Evolutionary conservation across 2,113 vertebrate genomes (phyloP).

Genomic region (Phalacrocorax pelagicus): DNA sequence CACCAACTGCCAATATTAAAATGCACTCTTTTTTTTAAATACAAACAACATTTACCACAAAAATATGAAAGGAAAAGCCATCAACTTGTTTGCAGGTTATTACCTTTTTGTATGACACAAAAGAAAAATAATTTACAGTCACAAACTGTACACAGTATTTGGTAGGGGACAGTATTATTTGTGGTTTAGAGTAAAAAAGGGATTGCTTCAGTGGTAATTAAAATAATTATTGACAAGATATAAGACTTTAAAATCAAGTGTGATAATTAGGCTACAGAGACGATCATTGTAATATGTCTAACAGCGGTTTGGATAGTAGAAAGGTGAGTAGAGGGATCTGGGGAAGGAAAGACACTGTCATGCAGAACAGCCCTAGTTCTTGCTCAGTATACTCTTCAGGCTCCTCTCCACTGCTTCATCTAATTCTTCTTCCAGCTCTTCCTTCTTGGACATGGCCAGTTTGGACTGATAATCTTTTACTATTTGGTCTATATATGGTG

Average conservation of each 20-base stretch:
- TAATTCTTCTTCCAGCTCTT: slow-evolving; percentile 96
- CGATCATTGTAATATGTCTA: slow-evolving; percentile 71
- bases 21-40: slow-evolving; percentile 60
- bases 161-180: slow-evolving; percentile 68
- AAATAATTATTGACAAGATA: slow-evolving; percentile 72
- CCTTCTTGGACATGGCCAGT: slow-evolving; percentile 99
- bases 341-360: slow-evolving; percentile 64
- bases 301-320: slow-evolving; percentile 56
- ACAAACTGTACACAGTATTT: slow-evolving; percentile 85
- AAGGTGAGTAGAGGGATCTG: slow-evolving; percentile 29
- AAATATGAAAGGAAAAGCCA: slow-evolving; percentile 78
- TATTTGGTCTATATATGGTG: slow-evolving; percentile 98
- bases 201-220: slow-evolving; percentile 68
- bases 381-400: slow-evolving; percentile 91
- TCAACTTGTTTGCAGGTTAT: slow-evolving; percentile 78
- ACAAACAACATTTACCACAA: slow-evolving; percentile 79
- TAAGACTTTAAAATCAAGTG: slow-evolving; percentile 75
- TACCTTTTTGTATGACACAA: slow-evolving; percentile 79
- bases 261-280: slow-evolving; percentile 75
- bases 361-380: slow-evolving; percentile 82
- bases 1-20: slow-evolving; percentile 71
- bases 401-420: slow-evolving; percentile 97
- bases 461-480: slow-evolving; percentile 98
- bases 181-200: slow-evolving; percentile 70
- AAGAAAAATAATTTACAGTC: slow-evolving; percentile 83